Base-by-base conservation (phyloP, 2,888 invertebrate species). In the Julus scandinavius region DNA sequence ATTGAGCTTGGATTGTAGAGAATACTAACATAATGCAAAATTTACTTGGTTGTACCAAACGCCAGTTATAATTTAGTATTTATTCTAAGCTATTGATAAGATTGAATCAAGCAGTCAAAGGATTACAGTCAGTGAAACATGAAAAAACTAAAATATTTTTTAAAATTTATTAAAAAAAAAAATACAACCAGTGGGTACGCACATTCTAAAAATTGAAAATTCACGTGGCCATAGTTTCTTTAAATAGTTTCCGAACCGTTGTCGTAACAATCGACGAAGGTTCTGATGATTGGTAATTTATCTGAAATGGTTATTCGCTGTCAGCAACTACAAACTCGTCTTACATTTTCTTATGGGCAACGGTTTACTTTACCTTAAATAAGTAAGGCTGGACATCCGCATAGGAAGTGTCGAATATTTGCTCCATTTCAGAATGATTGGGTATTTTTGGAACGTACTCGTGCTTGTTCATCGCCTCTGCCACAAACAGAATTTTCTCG, bases 371-470 rank as follows among this genome's bases (percentile, higher is more conserved):
- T 91, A 98, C 95, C 94, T 97, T 98, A 93, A 98, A 99, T 90
- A 99, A 94, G 93, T 99, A 99, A 88, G 99, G 99, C 93, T 99
- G 99, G 88, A 99, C 96, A 92, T 99, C 99, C 0, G 95, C 93
- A 93, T 96, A 98, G 54, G 96, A 95, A 29, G 97, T 98, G 93
- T 99, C 99, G 92, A 99, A 99, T 90, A 99, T 96, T 90, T 97
- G 94, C 92, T 98, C 97, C 89, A 99, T 94, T 92, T 99, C 98
- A 38, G 96, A 96, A 92, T 97, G 96, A 92, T 95, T 96, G 90
- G 98, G 98, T 95, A 98, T 97, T 93, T 98, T 97, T 38, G 99
- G 99, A 90, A 98, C 95, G 93, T 98, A 99, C 92, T 99, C 98
- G 92, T 98, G 97, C 90, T 96, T 94, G 93, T 99, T 99, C 95